Conservation (phyloP, 2,888 invertebrate species). For the Atethmia centrago region DNA sequence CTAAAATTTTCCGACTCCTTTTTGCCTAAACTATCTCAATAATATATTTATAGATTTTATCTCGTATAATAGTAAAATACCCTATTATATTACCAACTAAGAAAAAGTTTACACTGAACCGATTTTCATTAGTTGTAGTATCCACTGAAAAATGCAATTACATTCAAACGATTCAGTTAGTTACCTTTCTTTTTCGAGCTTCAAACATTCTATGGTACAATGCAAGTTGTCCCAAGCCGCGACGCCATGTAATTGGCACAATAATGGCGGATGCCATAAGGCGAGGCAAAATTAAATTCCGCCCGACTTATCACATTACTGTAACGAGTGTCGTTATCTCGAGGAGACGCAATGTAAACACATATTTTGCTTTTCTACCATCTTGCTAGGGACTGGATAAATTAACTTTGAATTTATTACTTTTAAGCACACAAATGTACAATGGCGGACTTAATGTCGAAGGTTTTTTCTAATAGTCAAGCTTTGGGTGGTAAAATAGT, state of each 20-base stretch:
- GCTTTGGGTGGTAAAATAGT: no score
- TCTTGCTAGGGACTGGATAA: not conserved
- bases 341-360: not conserved
- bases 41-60: no score
- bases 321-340: slow-evolving; percentile 30
- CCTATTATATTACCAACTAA: not conserved
- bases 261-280: slow-evolving; percentile 51
- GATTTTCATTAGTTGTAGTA: no score
- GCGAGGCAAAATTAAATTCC: slow-evolving; percentile 56
- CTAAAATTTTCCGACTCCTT: no score
- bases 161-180: not conserved
- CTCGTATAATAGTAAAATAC: no score
- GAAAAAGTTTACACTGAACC: not conserved
- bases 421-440: no score
- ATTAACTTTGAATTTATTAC: not conserved
- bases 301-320: slow-evolving; percentile 43
- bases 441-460: no score
- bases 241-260: slow-evolving; percentile 46
- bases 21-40: no score
- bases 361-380: slow-evolving; percentile 2
- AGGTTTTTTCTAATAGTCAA: no score
- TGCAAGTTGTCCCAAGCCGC: not conserved
- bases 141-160: no score
- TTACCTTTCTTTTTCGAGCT: not conserved
- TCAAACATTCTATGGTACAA: not conserved